A percentile compares a stretch with the other conserved stretches of the same genome.
phyloP scores from a whole-genome alignment of 2,888 invertebrate species.

The Macrostomum cliftonense region DNA sequence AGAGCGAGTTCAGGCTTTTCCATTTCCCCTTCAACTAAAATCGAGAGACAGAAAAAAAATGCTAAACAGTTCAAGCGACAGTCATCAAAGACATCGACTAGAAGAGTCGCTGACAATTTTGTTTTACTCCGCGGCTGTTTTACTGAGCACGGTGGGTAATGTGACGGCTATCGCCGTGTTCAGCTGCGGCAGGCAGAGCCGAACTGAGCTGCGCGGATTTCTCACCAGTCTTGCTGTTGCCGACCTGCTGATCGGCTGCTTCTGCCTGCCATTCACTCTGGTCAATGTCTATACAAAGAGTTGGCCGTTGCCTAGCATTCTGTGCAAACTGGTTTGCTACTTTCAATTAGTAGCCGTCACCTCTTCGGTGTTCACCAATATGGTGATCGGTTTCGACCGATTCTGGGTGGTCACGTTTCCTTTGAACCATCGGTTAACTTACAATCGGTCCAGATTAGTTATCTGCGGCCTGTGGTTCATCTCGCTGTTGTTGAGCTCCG shows the following conservation, averaged over 20 bases:
- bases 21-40: no score
- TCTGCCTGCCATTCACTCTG: conserved; percentile 19
- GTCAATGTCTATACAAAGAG: conserved; percentile 37
- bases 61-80: no score
- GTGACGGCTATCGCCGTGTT: conserved; percentile 15
- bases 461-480: conserved; percentile 37
- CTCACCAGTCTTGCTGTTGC: conserved; percentile 17
- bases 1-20: no score
- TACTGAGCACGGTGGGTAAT: conserved; percentile 13
- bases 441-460: conserved; percentile 31
- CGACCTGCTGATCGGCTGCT: conserved; percentile 16
- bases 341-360: conserved; percentile 27
- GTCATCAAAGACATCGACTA: no score
- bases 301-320: conserved; percentile 40
- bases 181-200: conserved; percentile 10
- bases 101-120: not conserved
- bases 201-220: conserved; percentile 13
- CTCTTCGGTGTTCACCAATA: conserved; percentile 39
- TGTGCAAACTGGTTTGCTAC: conserved; percentile 41
- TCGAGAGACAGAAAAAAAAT: no score
- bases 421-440: conserved; percentile 34
- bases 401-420: conserved; percentile 33
- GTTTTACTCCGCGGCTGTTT: conserved; percentile 13
- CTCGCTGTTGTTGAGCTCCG: conserved; percentile 28
- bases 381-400: conserved; percentile 41